Base-by-base conservation (phyloP, 2,888 invertebrate genomes). In the Drosophila neutralis region DNA sequence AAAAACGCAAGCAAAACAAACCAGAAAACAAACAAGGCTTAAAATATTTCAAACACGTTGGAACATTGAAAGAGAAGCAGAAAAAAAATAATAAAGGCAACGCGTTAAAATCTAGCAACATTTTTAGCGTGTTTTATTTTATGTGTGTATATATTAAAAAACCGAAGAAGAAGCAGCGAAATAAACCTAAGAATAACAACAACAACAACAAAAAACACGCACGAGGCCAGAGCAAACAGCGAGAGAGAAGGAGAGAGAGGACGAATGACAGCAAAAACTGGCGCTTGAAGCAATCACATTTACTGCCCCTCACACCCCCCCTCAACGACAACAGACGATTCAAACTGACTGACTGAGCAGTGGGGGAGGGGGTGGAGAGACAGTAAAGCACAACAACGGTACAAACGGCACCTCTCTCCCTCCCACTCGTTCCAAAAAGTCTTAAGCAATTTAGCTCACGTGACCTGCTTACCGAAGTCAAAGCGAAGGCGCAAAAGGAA, bases 401-500 rank as follows among this genome's bases (percentile, higher is more conserved):
- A 45, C 24, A 27, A 27, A 36, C 18, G 27, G 54, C n/a, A 54
- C 36, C 27, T 33, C 53, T 21, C 24, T 21, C 52, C 52, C 53
- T n/a, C 27, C 8, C 18, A 1, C 27, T 18, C 33, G 38, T 31
- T 61, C 24, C 24, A 15, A 24, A 15, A 69, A 69, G 73, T 73
- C 73, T 82, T 78, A 59, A 78, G 79, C 78, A 78, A 78, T 78
- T 78, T 79, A 42, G 76, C 69, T 83, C 87, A 87, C 87, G 87
- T 87, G 87, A 87, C 87, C 87, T 89, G 87, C 85, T 87, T 87
- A 83, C 89, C 67, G 85, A 45, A 86, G 72, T 87, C 83, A 82
- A 76, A 75, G 64, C 69, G 52, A 40, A 66, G 69, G 59, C 60
- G 51, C 21, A 24, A 61, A 66, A 68, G 66, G 70, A 63, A 68